Percentiles rank a stretch among this genome's conserved stretches.
Conservation (phyloP, 92 coral and sea anemone species). For the Epizoanthus rinbou region DNA sequence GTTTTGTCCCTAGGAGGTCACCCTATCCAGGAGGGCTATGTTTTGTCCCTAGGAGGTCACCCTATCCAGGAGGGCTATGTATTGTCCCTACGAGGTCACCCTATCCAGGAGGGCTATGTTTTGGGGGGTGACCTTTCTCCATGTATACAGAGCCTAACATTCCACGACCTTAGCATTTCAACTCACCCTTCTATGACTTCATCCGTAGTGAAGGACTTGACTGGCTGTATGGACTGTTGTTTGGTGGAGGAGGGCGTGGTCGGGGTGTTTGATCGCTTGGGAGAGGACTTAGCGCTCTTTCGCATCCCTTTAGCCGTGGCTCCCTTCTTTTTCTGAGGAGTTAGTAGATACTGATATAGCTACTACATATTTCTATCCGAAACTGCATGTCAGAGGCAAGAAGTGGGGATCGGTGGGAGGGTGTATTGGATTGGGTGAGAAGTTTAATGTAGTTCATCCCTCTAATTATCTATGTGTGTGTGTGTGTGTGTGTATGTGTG, state of each 20-base stretch:
- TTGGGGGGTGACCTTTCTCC: no score
- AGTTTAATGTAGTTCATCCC: background rate
- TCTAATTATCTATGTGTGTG: background rate
- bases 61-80: no score
- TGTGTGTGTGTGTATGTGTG: background rate
- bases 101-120: no score
- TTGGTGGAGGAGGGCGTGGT: constrained; percentile 60
- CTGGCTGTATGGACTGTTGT: constrained; percentile 53
- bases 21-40: no score
- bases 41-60: no score
- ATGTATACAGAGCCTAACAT: no score
- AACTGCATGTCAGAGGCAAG: background rate
- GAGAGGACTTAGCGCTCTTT: constrained; percentile 89
- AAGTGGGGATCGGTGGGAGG: background rate
- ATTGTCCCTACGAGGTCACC: no score
- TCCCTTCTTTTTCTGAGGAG: constrained; percentile 59
- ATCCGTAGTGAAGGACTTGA: constrained; percentile 54
- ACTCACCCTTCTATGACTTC: constrained; percentile 79
- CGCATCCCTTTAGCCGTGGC: constrained; percentile 47
- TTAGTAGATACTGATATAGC: background rate
- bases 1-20: no score
- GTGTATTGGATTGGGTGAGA: no score
- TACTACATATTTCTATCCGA: background rate
- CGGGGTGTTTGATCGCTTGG: constrained; percentile 77
- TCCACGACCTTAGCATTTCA: no score